Percentiles rank a stretch among this genome's conserved stretches.
These are phyloP conservation scores for Bufo bufo DNA, from an alignment of 2,113 vertebrate genomes.

Conservation along the genomic window DNA sequence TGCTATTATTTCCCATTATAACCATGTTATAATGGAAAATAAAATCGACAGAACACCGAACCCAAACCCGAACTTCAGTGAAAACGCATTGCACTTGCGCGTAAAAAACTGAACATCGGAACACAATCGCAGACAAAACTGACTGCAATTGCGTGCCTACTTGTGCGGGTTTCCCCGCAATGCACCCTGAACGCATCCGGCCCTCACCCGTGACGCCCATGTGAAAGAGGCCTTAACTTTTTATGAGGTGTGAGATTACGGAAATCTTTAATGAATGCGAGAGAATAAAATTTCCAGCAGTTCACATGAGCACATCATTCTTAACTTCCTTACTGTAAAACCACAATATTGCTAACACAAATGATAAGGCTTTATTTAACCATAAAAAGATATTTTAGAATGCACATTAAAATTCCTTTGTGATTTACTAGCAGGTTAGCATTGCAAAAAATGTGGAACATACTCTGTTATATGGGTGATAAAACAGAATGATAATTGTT, in stretches of 20 bases:
- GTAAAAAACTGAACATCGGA: no score
- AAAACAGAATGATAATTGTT: slow-evolving; percentile 51
- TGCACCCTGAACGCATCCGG: no score
- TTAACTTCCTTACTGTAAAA: neutral
- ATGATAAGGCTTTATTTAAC: slow-evolving; percentile 25
- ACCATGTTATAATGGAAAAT: no score
- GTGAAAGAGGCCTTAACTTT: neutral
- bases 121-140: no score
- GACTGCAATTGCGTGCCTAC: no score
- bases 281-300: neutral
- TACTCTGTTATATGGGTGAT: slow-evolving; percentile 44
- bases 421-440: slow-evolving; percentile 51
- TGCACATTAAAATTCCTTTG: slow-evolving; percentile 35
- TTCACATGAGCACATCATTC: neutral
- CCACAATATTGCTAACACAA: slow-evolving; percentile 18
- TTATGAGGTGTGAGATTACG: neutral
- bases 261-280: neutral
- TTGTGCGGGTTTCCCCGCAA: no score
- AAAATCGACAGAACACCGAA: no score
- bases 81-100: no score
- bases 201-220: no score
- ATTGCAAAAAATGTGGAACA: slow-evolving; percentile 31
- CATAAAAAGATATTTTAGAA: slow-evolving; percentile 23
- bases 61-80: no score
- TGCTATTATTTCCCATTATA: no score